These are phyloP conservation scores for Helogale parvula DNA, from an alignment of 2,113 vertebrate species.

Conservation along the genomic window DNA sequence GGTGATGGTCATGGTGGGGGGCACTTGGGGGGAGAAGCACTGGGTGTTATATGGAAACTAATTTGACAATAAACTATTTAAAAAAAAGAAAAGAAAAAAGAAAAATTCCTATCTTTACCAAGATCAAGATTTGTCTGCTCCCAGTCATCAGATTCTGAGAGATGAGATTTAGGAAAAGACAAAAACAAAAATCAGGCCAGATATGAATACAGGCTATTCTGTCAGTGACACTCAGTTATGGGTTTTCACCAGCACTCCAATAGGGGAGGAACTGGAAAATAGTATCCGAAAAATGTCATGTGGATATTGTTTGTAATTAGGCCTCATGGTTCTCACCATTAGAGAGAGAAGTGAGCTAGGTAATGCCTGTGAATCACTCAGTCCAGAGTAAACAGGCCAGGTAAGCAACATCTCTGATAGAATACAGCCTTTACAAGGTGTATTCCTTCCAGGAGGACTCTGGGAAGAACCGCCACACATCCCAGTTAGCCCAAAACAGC, in stretches of 20 bases:
- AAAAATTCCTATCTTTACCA: not conserved
- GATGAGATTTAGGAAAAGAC: not conserved
- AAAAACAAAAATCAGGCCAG: slow-evolving; percentile 2
- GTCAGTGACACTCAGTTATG: not conserved
- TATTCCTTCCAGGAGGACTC: not conserved
- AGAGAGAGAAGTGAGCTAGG: not conserved
- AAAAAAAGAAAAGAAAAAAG: too few species aligned
- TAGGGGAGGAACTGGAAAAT: not conserved
- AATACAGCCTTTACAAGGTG: not conserved
- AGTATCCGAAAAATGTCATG: not conserved
- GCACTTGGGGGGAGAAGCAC: too few species aligned
- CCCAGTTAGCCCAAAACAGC: not conserved
- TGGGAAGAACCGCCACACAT: not conserved
- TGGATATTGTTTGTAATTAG: not conserved
- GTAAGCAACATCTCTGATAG: not conserved
- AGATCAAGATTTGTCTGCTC: not conserved
- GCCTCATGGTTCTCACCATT: not conserved
- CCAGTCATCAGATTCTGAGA: not conserved
- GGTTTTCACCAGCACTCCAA: not conserved
- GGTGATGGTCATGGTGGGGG: too few species aligned
- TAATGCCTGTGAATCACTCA: not conserved
- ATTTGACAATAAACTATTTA: too few species aligned
- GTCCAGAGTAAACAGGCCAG: not conserved
- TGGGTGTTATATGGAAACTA: too few species aligned
- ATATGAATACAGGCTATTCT: not conserved